Evolutionary conservation across 2,797 vertebrate species (phyloP), one percentile per base, ranked within the genome.

Genomic region (Muscicapa comitata): DNA sequence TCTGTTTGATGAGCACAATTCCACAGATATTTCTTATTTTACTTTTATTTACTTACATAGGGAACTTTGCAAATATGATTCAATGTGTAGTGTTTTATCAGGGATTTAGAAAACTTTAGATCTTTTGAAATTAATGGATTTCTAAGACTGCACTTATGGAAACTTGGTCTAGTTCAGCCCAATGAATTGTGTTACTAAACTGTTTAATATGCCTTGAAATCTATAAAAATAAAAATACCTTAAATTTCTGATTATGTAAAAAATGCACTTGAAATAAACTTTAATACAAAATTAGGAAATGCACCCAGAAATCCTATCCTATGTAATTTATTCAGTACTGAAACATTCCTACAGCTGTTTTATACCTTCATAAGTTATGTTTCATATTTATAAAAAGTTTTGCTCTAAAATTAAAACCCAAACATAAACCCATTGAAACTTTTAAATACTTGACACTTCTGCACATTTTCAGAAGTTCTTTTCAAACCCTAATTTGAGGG

Each of bases 391-490:
- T 53, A 67, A 40, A 28, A 57, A 25, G 4, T 45, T 86, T 50
- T 2, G 8, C 26, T 82, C 9, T 62, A 25, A 66, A 72, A 59
- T 26, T 29, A n/a, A 33, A 43, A 33, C 5, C 0, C 3, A 25
- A 73, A 33, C 7, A 54, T 8, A 77, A 42, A 3, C 1, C 1
- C 3, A 19, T 10, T 3, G 2, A 53, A 66, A 40, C 4, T 63
- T n/a, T 66, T 17, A 68, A 86, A 25, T 62, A 37, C 11, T 74
- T 80, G 28, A 29, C 13, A 16, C 0, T 51, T 65, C 17, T 51
- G 7, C 8, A 18, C 3, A 13, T 72, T 87, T 91, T 66, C 31
- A 88, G 31, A 75, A 47, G 6, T 66, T 24, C 3, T 70, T 78
- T 75, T 65, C 29, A 82, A 50, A 29, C 6, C 3, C 19, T 18